These are phyloP conservation scores for Eupithecia dodoneata DNA, from an alignment of 2,888 invertebrate species.

Conservation along the genomic window DNA sequence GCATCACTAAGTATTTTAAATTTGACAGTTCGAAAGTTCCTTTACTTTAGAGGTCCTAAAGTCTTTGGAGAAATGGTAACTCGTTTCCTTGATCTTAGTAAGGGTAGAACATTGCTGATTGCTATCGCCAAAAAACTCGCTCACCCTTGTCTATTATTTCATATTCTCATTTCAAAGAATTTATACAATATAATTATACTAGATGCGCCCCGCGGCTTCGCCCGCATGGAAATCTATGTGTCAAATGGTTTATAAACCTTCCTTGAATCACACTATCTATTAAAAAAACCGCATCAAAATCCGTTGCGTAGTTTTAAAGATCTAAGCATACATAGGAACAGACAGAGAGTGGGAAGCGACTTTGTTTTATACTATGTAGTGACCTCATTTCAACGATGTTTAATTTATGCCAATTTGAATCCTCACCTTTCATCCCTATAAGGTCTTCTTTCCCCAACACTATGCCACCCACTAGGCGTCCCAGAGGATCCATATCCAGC, in stretches of 20 bases:
- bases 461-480: conserved; percentile 71
- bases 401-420: not conserved
- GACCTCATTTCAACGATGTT: not conserved
- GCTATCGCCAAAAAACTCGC: no score
- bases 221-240: no score
- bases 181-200: no score
- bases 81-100: not conserved
- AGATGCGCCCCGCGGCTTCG: no score
- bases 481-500: conserved; percentile 41
- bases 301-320: no score
- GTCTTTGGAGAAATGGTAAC: not conserved
- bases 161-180: not conserved
- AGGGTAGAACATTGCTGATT: not conserved
- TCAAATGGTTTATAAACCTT: no score
- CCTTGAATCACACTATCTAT: no score
- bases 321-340: no score
- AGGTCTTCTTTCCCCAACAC: conserved; percentile 72
- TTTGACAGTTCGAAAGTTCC: not conserved
- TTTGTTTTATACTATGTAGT: no score
- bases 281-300: no score
- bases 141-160: not conserved
- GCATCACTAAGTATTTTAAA: not conserved
- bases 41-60: no score
- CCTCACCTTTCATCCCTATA: conserved; percentile 76
- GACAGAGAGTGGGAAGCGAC: no score